A percentile compares a stretch with the other conserved stretches of the same genome.
These are phyloP conservation scores for Mactromeris polynyma DNA, from an alignment of 2,888 invertebrate genomes.

Conservation along the genomic window DNA sequence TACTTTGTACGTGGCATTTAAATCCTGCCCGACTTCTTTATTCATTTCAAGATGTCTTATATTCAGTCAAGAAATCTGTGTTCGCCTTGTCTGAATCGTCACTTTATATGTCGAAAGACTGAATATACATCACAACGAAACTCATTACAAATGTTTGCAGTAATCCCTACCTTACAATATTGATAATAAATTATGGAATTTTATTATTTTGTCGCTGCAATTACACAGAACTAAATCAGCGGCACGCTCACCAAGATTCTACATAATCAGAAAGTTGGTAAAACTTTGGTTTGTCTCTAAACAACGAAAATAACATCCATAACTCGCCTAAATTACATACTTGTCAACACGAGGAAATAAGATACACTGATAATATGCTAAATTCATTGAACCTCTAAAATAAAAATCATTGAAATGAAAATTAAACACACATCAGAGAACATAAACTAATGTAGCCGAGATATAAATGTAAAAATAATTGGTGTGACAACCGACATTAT, in stretches of 20 bases:
- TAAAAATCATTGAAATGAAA: slow-evolving; percentile 17
- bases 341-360: not conserved
- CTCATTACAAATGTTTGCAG: not conserved
- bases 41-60: too few species aligned
- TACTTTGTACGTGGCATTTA: too few species aligned
- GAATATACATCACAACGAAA: not conserved
- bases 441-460: not conserved
- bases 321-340: not conserved
- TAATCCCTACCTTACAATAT: not conserved
- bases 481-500: not conserved
- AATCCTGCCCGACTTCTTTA: too few species aligned
- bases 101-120: not conserved
- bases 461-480: slow-evolving; percentile 12
- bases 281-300: not conserved
- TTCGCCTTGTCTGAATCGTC: too few species aligned
- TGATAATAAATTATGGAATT: not conserved
- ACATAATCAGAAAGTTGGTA: not conserved
- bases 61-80: too few species aligned
- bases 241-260: not conserved
- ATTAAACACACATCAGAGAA: not conserved
- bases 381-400: not conserved
- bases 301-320: not conserved
- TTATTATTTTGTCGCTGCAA: not conserved
- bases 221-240: not conserved
- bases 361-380: not conserved